Base-by-base conservation (phyloP, 2,888 invertebrate genomes). In the Artemia sinica region DNA sequence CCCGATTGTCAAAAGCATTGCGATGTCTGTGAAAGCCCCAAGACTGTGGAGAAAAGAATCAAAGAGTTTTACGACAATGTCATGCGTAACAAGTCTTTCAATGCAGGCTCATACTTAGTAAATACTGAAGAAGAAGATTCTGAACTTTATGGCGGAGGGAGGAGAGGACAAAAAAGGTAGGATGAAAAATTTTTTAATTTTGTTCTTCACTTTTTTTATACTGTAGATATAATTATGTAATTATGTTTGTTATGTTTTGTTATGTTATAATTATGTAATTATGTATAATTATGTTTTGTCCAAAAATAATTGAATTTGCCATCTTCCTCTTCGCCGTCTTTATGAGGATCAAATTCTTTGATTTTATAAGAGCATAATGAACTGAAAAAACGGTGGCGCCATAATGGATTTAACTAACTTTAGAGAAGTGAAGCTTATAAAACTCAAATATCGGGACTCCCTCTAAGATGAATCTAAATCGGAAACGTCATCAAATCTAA, bases 21-120 rank as follows among this genome's bases (percentile, higher is more conserved):
- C 78, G 95, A 95, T 80, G 86, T 83, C 72, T 95, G 94, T 78
- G 81, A 81, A 69, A 83, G 89, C 77, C 85, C 84, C 72, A 86
- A n/a, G 73, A 80, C 78, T 68, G 88, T 89, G 50, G 83, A 86
- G 73, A 83, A 85, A 74, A 84, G 85, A 72, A 67, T 52, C 50
- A 68, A 79, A 18, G 72, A 71, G 68, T 80, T 78, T 74, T 70
- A 70, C 48, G 70, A 68, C 10, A 52, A 67, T 12, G 49, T 68
- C 66, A 65, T 67, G 65, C 68, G 67, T 7, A 69, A 69, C 63
- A 68, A 70, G 48, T 72, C 71, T 41, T 70, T 67, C 9, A 66
- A 68, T 10, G 65, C 67, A 8, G 69, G 69, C 7, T 69, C 73
- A 2, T 69, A 72, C 0, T 66, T 72, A 50, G 73, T 74, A 1